phyloP scores from a whole-genome alignment of 2,888 invertebrate species.

The Eubasilissa splendida region DNA sequence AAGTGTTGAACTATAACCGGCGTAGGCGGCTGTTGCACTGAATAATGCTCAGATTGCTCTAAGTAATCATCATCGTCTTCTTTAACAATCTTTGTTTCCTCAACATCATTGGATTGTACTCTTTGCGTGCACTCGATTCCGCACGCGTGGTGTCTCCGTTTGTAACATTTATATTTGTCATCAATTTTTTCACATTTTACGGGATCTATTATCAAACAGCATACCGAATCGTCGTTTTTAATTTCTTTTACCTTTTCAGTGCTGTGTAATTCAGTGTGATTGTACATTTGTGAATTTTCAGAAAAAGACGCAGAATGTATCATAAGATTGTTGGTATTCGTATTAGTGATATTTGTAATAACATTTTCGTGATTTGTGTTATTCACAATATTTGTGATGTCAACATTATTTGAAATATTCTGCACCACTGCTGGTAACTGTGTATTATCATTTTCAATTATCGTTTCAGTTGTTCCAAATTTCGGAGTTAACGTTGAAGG shows the following conservation, averaged over 20 bases:
- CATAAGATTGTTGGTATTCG: background rate
- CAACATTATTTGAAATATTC: background rate
- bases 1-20: no score
- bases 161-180: no score
- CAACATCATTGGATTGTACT: no score
- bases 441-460: background rate
- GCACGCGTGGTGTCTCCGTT: no score
- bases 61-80: background rate
- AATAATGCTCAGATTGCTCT: background rate
- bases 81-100: no score
- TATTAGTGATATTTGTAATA: background rate
- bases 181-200: no score
- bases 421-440: background rate
- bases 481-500: background rate
- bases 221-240: no score
- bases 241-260: background rate
- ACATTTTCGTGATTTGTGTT: slow-evolving; percentile 5
- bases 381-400: background rate
- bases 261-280: background rate
- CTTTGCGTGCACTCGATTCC: no score
- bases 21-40: no score
- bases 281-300: background rate
- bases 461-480: background rate
- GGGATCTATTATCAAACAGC: no score
- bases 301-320: background rate